Evolutionary conservation across 2,797 vertebrate species (phyloP).

Genomic region (Ptychadena robeensis): DNA sequence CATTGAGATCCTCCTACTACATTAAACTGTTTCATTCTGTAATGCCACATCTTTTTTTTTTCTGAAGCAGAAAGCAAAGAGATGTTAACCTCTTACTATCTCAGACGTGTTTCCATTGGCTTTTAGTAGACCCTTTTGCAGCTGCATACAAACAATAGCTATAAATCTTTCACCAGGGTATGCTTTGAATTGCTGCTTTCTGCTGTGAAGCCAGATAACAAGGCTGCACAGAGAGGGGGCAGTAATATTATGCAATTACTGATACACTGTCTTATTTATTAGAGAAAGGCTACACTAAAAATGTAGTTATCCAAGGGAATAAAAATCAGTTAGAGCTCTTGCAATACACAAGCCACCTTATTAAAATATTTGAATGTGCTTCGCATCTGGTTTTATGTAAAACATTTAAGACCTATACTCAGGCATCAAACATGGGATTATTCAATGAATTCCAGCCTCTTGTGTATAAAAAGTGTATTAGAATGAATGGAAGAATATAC

Average conservation of each 20-base stretch:
- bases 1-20: conserved; percentile 71
- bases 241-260: conserved; percentile 40
- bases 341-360: neutral
- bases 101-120: neutral
- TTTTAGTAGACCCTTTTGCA: conserved; percentile 23
- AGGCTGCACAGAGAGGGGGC: conserved; percentile 19
- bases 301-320: neutral
- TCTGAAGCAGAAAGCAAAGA: conserved; percentile 64
- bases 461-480: neutral
- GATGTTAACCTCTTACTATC: conserved; percentile 66
- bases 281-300: conserved; percentile 1
- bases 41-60: conserved; percentile 39
- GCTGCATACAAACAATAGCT: conserved; percentile 7
- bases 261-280: conserved; percentile 6
- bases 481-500: neutral
- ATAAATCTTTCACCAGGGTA: conserved; percentile 21
- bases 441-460: neutral
- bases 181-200: conserved; percentile 24
- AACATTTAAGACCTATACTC: too few species aligned
- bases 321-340: neutral
- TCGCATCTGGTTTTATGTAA: too few species aligned
- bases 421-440: too few species aligned
- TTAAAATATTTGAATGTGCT: neutral
- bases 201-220: conserved; percentile 45
- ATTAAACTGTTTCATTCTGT: conserved; percentile 66